A percentile compares a stretch with the other conserved stretches of the same genome.
These are phyloP conservation scores for Leptatherina wallacei DNA, from an alignment of 2,797 vertebrate genomes.

Conservation along the genomic window DNA sequence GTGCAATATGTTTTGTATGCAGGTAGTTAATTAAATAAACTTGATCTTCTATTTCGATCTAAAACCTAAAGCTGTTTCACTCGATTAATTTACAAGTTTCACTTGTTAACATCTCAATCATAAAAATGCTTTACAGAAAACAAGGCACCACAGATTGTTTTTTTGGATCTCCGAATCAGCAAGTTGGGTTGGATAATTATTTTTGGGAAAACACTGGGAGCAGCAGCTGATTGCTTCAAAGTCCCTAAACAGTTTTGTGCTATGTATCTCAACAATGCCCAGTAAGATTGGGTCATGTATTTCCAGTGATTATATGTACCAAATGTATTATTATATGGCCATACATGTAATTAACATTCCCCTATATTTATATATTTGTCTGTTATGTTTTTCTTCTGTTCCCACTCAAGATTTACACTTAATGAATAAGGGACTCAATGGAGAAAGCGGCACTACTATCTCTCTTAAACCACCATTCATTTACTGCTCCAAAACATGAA, in stretches of 20 bases:
- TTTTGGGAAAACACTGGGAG: too few relatives aligned
- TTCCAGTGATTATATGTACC: too few relatives aligned
- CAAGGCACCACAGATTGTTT: background rate
- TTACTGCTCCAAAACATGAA: background rate
- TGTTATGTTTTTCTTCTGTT: background rate
- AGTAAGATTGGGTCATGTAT: too few relatives aligned
- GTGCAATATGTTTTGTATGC: conserved; percentile 99
- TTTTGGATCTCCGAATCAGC: background rate
- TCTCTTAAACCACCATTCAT: background rate
- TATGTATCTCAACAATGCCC: too few relatives aligned
- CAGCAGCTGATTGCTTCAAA: too few relatives aligned
- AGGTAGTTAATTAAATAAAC: conserved; percentile 99
- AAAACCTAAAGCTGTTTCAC: conserved; percentile 40
- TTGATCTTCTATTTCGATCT: conserved; percentile 96
- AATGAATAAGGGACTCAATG: background rate
- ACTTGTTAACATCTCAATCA: background rate
- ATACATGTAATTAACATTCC: background rate
- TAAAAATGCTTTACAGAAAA: background rate
- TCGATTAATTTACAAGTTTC: background rate
- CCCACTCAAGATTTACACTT: background rate
- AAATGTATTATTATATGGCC: too few relatives aligned
- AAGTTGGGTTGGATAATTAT: too few relatives aligned
- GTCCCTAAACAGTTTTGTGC: too few relatives aligned
- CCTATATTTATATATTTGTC: too few relatives aligned
- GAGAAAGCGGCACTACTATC: background rate